Evolutionary conservation across 2,888 invertebrate species (phyloP).

Genomic region (Trachelus iudaicus): DNA sequence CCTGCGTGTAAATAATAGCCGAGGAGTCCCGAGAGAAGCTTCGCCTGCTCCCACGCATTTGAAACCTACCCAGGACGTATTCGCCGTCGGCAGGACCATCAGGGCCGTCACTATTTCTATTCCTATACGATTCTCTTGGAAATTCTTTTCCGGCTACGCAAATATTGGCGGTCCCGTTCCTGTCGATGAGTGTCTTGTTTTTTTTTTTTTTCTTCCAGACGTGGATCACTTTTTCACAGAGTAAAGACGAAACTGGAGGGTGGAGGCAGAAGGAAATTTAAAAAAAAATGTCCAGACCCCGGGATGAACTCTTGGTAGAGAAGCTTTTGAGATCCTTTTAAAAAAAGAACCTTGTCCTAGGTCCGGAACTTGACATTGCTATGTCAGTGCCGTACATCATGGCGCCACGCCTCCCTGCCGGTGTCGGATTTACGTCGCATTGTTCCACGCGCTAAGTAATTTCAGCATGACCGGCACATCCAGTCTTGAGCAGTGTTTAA

Average conservation of each 20-base stretch:
- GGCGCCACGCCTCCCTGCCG: constrained; percentile 1
- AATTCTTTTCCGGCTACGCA: neutral
- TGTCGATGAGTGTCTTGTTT: neutral
- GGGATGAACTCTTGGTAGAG: neutral
- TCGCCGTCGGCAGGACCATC: neutral
- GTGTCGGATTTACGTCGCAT: neutral
- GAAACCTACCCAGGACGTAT: neutral
- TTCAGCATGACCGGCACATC: constrained; percentile 1
- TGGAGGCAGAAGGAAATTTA: neutral
- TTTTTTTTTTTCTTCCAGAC: neutral
- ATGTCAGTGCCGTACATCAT: neutral
- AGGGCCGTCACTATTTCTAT: neutral
- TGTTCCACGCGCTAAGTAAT: constrained; percentile 6
- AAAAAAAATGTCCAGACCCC: neutral
- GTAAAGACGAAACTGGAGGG: too few species aligned
- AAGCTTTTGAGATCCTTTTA: neutral
- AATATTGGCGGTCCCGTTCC: neutral
- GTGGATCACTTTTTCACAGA: neutral
- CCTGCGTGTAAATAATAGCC: constrained; percentile 30
- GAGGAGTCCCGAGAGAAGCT: constrained; percentile 6
- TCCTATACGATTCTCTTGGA: neutral
- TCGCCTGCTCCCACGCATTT: constrained; percentile 3
- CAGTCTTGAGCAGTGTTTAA: neutral
- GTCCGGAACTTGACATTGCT: neutral
- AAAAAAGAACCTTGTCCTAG: neutral